Evolutionary conservation across 2,888 invertebrate genomes (phyloP), one percentile per base, ranked within the genome.

Genomic region (Agapetus fuscipes): DNA sequence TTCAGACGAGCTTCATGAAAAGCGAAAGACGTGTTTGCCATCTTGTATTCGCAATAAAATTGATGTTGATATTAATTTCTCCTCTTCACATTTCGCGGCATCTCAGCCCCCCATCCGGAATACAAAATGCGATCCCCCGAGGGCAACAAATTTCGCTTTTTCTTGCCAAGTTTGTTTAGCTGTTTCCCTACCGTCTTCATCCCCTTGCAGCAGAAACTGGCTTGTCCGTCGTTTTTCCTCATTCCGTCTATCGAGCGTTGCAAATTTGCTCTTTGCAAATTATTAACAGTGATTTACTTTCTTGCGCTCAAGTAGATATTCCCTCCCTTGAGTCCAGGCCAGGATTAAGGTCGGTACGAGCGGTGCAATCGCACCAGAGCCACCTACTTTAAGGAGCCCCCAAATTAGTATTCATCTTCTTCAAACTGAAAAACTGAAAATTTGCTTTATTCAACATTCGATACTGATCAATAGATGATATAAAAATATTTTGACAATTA

Each of bases 271-370:
- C 27, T 38, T 38, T 34, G 16, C 34, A 38, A 42, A 42, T 42
- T 42, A 42, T 42, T 38, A 42, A 42, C 42, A 42, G 34, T 35
- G 42, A 42, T 42, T 42, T 42, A 38, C 27, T 34, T 30, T 33
- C 30, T 17, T n/a, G 28, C 33, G 30, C 34, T 34, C 34, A 33
- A 37, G 34, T 16, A 24, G 30, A 24, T 34, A 33, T 33, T 17
- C 11, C 27, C 33, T 38, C 15, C 28, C n/a, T 27, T 34, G n/a
- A 14, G 12, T 34, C 20, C 20, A 9, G 20, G 9, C 4, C 20
- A n/a, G n/a, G n/a, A n/a, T n/a, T n/a, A n/a, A n/a, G n/a, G n/a
- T n/a, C n/a, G n/a, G n/a, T n/a, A n/a, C n/a, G n/a, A n/a, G n/a
- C n/a, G n/a, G n/a, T n/a, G n/a, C n/a, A n/a, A n/a, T n/a, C n/a